A percentile compares a stretch with the other conserved stretches of the same genome.
Conservation (phyloP, 2,113 vertebrate genomes). For the Hypomesus transpacificus region DNA sequence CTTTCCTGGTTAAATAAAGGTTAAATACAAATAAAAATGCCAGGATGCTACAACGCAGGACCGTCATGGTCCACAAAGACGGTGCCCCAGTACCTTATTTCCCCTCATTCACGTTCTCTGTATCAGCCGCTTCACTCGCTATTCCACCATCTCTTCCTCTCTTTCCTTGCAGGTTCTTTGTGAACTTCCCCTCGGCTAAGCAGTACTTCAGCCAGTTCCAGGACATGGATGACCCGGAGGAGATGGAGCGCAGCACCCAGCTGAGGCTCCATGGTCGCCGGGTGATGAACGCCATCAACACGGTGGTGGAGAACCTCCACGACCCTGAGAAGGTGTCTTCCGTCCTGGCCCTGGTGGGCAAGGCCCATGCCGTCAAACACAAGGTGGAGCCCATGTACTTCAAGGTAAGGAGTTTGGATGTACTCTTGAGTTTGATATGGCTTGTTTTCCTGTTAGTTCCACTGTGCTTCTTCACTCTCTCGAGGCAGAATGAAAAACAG, state of each 20-base stretch:
- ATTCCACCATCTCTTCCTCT: background rate
- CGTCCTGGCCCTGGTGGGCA: constrained; percentile 86
- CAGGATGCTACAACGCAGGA: too few relatives aligned
- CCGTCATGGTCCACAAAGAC: too few relatives aligned
- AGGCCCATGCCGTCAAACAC: constrained; percentile 91
- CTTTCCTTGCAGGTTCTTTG: constrained; percentile 82
- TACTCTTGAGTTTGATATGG: background rate
- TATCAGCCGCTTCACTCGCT: background rate
- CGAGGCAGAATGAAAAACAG: too few relatives aligned
- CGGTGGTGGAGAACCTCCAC: constrained; percentile 88
- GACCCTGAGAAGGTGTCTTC: constrained; percentile 91
- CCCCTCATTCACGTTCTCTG: too few relatives aligned
- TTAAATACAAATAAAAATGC: too few relatives aligned
- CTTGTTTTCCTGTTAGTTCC: constrained; percentile 10
- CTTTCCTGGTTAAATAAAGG: too few relatives aligned
- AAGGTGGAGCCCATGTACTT: constrained; percentile 98
- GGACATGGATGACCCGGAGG: constrained; percentile 72
- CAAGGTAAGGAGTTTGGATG: constrained; percentile 72
- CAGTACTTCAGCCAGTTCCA: constrained; percentile 97
- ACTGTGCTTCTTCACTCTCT: background rate
- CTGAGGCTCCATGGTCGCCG: constrained; percentile 87
- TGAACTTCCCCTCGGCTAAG: constrained; percentile 94
- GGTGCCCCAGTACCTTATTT: too few relatives aligned
- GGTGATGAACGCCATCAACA: constrained; percentile 79
- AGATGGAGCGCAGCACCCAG: constrained; percentile 75